Evolutionary conservation across 2,888 invertebrate species (phyloP), one percentile per base, ranked within the genome.

Genomic region (Cataglyphis livida): DNA sequence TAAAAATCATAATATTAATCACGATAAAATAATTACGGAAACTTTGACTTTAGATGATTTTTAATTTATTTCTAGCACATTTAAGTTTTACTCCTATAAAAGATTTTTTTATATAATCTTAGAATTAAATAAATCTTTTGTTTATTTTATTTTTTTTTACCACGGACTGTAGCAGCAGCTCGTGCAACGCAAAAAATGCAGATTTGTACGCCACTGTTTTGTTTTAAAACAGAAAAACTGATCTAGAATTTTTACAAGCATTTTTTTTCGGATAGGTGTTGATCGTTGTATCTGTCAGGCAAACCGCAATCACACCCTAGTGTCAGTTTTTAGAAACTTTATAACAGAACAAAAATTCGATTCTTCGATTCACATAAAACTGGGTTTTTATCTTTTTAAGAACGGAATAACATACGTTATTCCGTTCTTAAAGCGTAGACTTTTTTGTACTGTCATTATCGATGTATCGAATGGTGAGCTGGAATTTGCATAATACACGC

Each of bases 251-350:
- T 75, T 73, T 57, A n/a, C 59, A 41, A 73, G 21, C 3, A 73
- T 61, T 64, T 75, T 75, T 38, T 75, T 38, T 18, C 1, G 12
- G n/a, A n/a, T 51, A 76, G 66, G 68, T 66, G 66, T 66, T 65
- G 65, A 65, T 35, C 6, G 25, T 65, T 51, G 64, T 54, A 66
- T 25, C 38, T 76, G 18, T 54, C 3, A 12, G 25, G 28, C 25
- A 18, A 54, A 41, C 38, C 15, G 66, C 15, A 25, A 38, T 66
- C 51, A 18, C 21, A 25, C 4, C 12, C 2, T n/a, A 9, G 25
- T 28, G 54, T 28, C 51, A 76, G 9, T 66, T 54, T 68, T 25
- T 5, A 9, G 18, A 51, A 38, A 51, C 15, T 62, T 15, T 9
- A 61, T 12, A 66, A 66, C 9, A 18, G 12, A 21, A 12, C 1